phyloP scores from a whole-genome alignment of 92 coral and sea anemone genomes.

The Chrysogorgia sp. region DNA sequence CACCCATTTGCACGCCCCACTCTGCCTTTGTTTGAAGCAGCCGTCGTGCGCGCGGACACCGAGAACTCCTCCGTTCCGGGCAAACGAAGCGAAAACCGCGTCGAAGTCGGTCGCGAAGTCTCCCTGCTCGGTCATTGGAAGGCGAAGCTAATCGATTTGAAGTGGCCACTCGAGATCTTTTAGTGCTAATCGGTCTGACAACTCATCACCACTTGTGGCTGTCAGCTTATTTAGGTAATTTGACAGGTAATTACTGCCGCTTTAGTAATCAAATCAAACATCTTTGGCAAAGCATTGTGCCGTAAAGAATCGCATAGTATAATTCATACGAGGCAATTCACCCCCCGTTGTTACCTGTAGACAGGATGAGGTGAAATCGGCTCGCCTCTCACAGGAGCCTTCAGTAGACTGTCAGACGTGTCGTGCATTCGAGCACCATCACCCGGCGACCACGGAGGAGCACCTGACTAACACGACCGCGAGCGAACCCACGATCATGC shows the following conservation, averaged over 20 bases:
- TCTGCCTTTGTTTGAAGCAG: slow-evolving; percentile 25
- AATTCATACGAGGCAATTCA: slow-evolving; percentile 90
- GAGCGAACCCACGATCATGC: slow-evolving; percentile 74
- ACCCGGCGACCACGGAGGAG: slow-evolving; percentile 21
- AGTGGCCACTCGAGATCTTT: slow-evolving; percentile 75
- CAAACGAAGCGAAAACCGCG: neutral
- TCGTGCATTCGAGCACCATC: slow-evolving; percentile 54
- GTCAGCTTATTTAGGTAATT: slow-evolving; percentile 99
- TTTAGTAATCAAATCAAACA: slow-evolving; percentile 84
- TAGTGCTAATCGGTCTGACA: slow-evolving; percentile 99
- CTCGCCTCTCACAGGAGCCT: slow-evolving; percentile 65
- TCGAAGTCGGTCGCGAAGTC: neutral
- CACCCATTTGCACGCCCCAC: slow-evolving; percentile 43
- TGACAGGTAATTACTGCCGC: slow-evolving; percentile 96
- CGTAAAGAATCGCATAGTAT: slow-evolving; percentile 77
- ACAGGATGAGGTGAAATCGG: slow-evolving; percentile 66
- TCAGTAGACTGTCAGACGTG: slow-evolving; percentile 49
- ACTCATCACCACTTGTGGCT: slow-evolving; percentile 99
- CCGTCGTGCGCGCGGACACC: neutral
- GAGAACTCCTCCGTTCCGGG: neutral
- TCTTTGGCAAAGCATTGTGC: slow-evolving; percentile 73
- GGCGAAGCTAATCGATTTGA: slow-evolving; percentile 49
- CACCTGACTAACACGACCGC: slow-evolving; percentile 37
- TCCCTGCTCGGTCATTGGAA: neutral
- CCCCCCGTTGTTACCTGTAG: slow-evolving; percentile 88